Conservation (phyloP, 1,140 invertebrate genomes). For the Caenorhabditis latens region DNA sequence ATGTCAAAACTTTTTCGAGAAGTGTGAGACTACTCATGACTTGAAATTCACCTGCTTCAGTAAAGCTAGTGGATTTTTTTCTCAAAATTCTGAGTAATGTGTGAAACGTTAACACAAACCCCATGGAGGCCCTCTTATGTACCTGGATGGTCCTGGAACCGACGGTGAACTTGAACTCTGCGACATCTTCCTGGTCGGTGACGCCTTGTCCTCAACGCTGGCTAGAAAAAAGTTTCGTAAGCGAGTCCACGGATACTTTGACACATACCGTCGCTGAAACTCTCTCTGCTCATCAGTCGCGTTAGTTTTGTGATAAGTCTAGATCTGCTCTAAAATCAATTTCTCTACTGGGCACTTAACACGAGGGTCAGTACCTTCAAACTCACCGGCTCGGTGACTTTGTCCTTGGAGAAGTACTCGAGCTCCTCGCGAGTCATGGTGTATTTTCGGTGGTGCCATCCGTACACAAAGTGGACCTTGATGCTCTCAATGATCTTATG, state of each 20-base stretch:
- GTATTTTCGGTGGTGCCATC: slow-evolving; percentile 14
- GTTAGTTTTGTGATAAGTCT: slow-evolving; percentile 21
- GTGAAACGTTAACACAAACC: too few relatives aligned
- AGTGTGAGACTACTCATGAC: too few relatives aligned
- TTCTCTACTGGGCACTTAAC: too few relatives aligned
- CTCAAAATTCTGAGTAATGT: too few relatives aligned
- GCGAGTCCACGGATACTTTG: neutral
- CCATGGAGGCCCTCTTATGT: too few relatives aligned
- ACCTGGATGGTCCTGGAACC: neutral
- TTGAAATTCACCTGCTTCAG: too few relatives aligned
- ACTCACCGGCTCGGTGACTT: neutral
- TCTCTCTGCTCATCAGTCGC: slow-evolving; percentile 21
- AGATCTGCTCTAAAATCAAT: slow-evolving; percentile 1
- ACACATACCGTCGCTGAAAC: slow-evolving; percentile 18
- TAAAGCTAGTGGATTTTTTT: too few relatives aligned
- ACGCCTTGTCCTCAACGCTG: slow-evolving; percentile 4
- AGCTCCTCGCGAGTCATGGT: slow-evolving; percentile 8
- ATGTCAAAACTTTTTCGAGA: too few relatives aligned
- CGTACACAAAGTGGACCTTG: slow-evolving; percentile 17
- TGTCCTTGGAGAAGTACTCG: neutral
- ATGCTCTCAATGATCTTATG: neutral
- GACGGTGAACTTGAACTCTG: neutral
- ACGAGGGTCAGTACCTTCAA: neutral
- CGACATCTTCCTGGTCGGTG: neutral
- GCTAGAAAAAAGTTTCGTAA: neutral